These are phyloP conservation scores for Agrotis ipsilon DNA, from an alignment of 2,888 invertebrate genomes.

Conservation along the genomic window DNA sequence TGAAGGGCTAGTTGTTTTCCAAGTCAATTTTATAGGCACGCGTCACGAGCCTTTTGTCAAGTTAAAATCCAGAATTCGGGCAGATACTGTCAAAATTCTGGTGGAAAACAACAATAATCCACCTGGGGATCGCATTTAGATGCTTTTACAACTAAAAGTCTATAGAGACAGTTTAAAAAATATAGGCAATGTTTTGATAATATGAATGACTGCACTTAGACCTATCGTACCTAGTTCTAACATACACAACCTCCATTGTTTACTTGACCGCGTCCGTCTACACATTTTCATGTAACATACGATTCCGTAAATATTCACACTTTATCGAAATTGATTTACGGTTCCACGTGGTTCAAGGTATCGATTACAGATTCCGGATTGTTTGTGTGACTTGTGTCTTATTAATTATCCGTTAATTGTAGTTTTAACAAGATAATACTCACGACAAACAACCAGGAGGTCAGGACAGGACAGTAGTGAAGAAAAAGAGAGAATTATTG, in stretches of 20 bases:
- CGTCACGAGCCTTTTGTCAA: not conserved
- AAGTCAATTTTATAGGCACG: too few relatives aligned
- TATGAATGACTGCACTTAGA: not conserved
- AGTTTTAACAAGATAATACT: constrained; percentile 37
- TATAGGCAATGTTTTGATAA: not conserved
- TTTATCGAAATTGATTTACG: constrained; percentile 60
- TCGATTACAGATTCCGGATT: constrained; percentile 27
- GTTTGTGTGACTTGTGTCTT: constrained; percentile 43
- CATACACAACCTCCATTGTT: constrained; percentile 33
- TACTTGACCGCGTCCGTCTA: constrained; percentile 33
- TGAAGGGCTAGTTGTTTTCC: too few relatives aligned
- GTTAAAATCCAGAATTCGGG: not conserved
- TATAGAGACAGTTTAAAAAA: not conserved
- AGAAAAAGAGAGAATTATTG: constrained; percentile 21
- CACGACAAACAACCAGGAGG: constrained; percentile 43
- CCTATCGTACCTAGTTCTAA: constrained; percentile 9
- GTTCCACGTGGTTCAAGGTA: constrained; percentile 68
- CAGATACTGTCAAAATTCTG: not conserved
- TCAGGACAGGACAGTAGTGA: constrained; percentile 28
- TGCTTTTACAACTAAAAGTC: not conserved
- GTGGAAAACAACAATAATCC: not conserved
- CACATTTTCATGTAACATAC: constrained; percentile 5
- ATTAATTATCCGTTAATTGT: constrained; percentile 24
- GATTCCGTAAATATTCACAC: constrained; percentile 39
- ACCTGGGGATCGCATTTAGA: not conserved